Evolutionary conservation across 2,888 invertebrate species (phyloP), one percentile per base, ranked within the genome.

Genomic region (Cryptus armator): DNA sequence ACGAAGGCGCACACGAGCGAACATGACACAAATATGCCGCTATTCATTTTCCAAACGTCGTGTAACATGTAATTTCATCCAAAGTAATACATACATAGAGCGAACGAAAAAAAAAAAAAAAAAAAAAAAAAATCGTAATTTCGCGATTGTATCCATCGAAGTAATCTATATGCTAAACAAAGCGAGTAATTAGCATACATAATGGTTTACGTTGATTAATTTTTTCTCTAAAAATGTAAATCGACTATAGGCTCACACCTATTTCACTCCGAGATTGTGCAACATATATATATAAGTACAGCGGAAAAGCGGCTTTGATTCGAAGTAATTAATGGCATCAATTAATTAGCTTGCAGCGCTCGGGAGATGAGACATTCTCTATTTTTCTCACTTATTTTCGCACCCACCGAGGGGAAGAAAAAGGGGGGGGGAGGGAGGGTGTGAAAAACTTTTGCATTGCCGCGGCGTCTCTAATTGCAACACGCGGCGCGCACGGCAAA

Each of bases 161-260:
- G 66, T 78, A 79, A 82, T 85, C 24, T 81, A 81, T 81, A 85
- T 81, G 81, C 74, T 70, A 85, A 85, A 79, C 71, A 29, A 68
- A 77, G 56, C 12, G 43, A 14, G 37, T 37, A 71, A 78, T 84
- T 74, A 78, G 84, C 81, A 81, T 81, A 77, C 68, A 37, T 64
- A 77, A 81, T 75, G 56, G 9, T 66, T 62, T 74, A n/a, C 75
- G 56, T 71, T 81, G 78, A 84, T 84, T 78, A 81, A 78, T 74
- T 77, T 77, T 77, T 84, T 56, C 62, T 66, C 43, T 70, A 70
- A 81, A 77, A 81, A 84, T 81, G 78, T 62, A 70, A 81, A 84
- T 66, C 44, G 32, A 48, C 12, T 24, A 37, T 46, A n/a, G 32
- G n/a, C 51, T 44, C 29, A 5, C 19, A 59, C 62, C n/a, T 68